Percentiles rank a stretch among this genome's conserved stretches.
Conservation (phyloP, 2,888 invertebrate genomes). For the Ormia ochracea region DNA sequence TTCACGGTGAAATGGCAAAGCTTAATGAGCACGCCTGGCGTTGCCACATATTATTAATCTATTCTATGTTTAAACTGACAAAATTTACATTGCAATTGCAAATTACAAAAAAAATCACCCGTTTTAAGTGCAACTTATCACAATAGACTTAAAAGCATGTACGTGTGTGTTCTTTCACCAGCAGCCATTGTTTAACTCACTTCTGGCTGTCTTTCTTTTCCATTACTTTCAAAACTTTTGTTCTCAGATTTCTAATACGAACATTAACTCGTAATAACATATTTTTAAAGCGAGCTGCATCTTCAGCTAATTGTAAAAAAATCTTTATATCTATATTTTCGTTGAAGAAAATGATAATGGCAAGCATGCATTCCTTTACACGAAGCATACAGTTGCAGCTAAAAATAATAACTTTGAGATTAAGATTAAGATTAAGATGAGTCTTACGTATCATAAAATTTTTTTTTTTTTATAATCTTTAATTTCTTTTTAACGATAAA, state of each 20-base stretch:
- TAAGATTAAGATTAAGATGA: constrained; percentile 45
- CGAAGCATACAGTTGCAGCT: not conserved
- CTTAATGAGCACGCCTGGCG: too few species aligned
- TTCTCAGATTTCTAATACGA: constrained; percentile 43
- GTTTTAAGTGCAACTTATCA: not conserved
- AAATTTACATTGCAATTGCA: too few species aligned
- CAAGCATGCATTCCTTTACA: constrained; percentile 1
- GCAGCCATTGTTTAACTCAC: constrained; percentile 12
- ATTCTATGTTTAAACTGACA: too few species aligned
- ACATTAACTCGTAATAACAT: constrained; percentile 8
- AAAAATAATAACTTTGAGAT: not conserved
- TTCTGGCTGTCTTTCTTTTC: not conserved
- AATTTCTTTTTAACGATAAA: constrained; percentile 56
- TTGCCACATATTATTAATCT: too few species aligned
- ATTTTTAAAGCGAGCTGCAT: constrained; percentile 6
- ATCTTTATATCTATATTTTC: not conserved
- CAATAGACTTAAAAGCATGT: too few species aligned
- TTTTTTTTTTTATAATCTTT: constrained; percentile 56
- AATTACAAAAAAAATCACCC: too few species aligned
- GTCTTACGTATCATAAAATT: constrained; percentile 36
- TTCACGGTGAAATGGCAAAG: too few species aligned
- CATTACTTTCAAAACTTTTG: constrained; percentile 32
- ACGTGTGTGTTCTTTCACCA: not conserved
- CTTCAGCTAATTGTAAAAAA: not conserved
- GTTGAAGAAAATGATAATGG: constrained; percentile 5